A percentile compares a stretch with the other conserved stretches of the same genome.
Conservation (phyloP, 2,113 vertebrate species). For the Melanerpes aurifrons region DNA sequence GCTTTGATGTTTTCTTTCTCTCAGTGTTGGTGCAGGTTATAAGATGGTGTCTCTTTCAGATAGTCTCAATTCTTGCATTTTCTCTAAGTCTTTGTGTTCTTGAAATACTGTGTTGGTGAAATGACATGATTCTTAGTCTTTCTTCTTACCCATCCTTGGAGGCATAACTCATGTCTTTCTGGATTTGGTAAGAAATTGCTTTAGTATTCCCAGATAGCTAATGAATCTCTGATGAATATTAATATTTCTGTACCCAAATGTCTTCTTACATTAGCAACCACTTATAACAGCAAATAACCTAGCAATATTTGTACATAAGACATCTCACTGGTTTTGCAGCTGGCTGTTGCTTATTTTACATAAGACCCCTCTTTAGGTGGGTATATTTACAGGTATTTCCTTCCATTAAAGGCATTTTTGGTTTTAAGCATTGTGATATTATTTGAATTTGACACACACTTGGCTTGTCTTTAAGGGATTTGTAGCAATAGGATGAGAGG, state of each 20-base stretch:
- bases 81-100: neutral
- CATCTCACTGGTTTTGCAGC: neutral
- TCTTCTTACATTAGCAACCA: constrained; percentile 6
- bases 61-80: neutral
- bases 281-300: constrained; percentile 60
- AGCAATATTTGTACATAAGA: constrained; percentile 10
- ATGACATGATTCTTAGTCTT: neutral
- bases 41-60: neutral
- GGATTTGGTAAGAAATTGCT: neutral
- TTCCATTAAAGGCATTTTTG: neutral
- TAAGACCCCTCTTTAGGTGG: neutral
- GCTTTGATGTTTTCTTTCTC: neutral
- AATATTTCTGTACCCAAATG: constrained; percentile 42
- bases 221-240: constrained; percentile 55
- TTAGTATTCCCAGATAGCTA: constrained; percentile 48
- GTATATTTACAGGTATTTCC: neutral
- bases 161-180: neutral
- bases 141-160: neutral
- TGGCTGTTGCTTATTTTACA: neutral
- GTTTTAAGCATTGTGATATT: neutral
- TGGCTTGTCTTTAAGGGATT: neutral
- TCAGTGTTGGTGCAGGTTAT: neutral
- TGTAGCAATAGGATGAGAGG: too few relatives aligned
- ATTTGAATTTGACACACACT: neutral
- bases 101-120: neutral